Evolutionary conservation across 2,113 vertebrate genomes (phyloP).

Genomic region (Cavia aperea): DNA sequence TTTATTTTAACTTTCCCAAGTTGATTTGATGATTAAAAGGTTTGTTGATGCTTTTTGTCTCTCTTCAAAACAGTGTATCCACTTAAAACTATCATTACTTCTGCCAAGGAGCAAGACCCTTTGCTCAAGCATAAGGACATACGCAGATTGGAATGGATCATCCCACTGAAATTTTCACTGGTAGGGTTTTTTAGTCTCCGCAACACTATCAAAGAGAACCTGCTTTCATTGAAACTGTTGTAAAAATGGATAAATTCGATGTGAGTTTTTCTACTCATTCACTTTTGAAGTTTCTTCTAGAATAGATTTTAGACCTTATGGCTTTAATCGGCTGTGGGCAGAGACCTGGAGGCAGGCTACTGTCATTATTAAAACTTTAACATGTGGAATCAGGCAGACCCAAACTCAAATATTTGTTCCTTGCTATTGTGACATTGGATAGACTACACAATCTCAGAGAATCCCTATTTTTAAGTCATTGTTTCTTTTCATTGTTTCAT

Average conservation of each 20-base stretch:
- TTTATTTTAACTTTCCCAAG: conserved; percentile 74
- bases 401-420: background rate
- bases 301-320: background rate
- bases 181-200: background rate
- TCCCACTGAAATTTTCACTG: conserved; percentile 48
- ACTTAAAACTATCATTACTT: conserved; percentile 31
- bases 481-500: background rate
- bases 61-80: conserved; percentile 61
- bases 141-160: conserved; percentile 42
- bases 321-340: background rate
- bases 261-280: background rate
- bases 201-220: background rate
- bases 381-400: background rate
- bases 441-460: background rate
- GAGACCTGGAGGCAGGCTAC: background rate
- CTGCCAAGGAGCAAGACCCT: background rate
- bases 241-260: conserved; percentile 13
- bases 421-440: background rate
- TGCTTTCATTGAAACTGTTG: background rate
- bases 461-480: background rate
- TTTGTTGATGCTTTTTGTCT: conserved; percentile 70
- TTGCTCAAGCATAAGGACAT: conserved; percentile 41
- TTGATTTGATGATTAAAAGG: conserved; percentile 73
- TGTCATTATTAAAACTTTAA: background rate
- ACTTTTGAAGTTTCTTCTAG: background rate